Evolutionary conservation across 2,113 vertebrate species (phyloP).

Genomic region (Urocynchramus pylzowi): DNA sequence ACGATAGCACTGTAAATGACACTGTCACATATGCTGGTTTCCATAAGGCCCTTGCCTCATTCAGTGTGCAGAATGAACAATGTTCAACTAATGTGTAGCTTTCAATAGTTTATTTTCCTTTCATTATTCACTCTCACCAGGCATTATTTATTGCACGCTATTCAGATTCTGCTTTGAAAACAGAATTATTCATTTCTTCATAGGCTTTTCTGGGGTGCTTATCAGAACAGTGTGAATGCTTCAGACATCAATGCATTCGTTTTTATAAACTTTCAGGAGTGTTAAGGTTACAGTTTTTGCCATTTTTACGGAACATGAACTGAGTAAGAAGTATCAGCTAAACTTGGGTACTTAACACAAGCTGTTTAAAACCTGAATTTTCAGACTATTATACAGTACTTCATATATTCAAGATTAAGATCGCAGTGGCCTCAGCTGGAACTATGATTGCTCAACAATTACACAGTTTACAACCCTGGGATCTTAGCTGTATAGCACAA

Average conservation of each 20-base stretch:
- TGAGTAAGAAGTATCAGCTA: background rate
- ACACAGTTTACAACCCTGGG: background rate
- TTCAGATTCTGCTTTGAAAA: slow-evolving; percentile 54
- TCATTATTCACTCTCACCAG: slow-evolving; percentile 50
- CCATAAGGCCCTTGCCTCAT: slow-evolving; percentile 3
- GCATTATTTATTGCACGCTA: slow-evolving; percentile 41
- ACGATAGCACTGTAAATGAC: slow-evolving; percentile 13
- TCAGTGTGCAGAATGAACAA: slow-evolving; percentile 26
- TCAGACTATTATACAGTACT: background rate
- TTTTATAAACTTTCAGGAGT: background rate
- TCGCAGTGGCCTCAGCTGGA: background rate
- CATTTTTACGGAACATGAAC: background rate
- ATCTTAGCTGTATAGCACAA: background rate
- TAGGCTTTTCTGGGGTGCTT: slow-evolving; percentile 20
- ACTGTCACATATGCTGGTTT: slow-evolving; percentile 30
- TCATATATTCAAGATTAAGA: background rate
- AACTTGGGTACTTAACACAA: background rate
- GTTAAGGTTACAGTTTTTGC: background rate
- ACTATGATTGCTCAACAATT: background rate
- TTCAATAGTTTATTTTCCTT: slow-evolving; percentile 50
- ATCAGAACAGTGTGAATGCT: background rate
- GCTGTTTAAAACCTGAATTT: background rate
- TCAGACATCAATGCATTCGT: background rate
- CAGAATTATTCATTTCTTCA: slow-evolving; percentile 52
- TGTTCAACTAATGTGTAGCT: slow-evolving; percentile 9